Percentiles rank a stretch among this genome's conserved stretches.
Conservation (phyloP, 2,888 invertebrate species). For the Idaea straminata region DNA sequence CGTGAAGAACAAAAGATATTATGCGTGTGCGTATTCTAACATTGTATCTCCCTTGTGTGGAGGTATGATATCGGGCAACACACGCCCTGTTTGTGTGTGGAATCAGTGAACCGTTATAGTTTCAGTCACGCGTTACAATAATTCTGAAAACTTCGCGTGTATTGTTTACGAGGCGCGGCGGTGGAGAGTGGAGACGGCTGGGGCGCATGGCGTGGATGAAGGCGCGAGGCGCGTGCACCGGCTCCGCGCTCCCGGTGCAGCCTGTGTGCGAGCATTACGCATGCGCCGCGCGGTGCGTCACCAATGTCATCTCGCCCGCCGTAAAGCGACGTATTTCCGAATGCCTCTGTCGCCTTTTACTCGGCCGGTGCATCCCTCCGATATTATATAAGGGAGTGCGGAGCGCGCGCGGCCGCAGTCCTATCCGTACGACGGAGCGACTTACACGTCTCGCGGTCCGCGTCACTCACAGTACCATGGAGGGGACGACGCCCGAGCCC, state of each 20-base stretch:
- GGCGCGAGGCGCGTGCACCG: neutral
- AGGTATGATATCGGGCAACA: neutral
- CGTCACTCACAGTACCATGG: constrained; percentile 56
- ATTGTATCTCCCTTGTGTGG: neutral
- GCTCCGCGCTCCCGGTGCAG: neutral
- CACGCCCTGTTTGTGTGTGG: neutral
- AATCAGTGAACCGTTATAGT: neutral
- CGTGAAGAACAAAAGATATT: neutral
- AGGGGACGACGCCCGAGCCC: constrained; percentile 63
- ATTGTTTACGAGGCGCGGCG: neutral
- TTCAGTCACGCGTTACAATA: neutral
- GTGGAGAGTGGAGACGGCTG: too few relatives aligned
- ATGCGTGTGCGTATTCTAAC: neutral
- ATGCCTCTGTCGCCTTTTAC: constrained; percentile 60
- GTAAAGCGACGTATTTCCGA: constrained; percentile 45
- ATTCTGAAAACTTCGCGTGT: neutral
- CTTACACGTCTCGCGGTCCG: constrained; percentile 57
- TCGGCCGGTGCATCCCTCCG: constrained; percentile 60
- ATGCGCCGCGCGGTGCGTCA: constrained; percentile 18
- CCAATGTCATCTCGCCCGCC: constrained; percentile 63
- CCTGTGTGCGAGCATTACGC: neutral
- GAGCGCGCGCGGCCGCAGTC: constrained; percentile 74
- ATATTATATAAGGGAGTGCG: constrained; percentile 67
- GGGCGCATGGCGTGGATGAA: neutral
- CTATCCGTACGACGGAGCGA: constrained; percentile 63